phyloP scores from a whole-genome alignment of 2,113 vertebrate genomes.

The Indri indri region DNA sequence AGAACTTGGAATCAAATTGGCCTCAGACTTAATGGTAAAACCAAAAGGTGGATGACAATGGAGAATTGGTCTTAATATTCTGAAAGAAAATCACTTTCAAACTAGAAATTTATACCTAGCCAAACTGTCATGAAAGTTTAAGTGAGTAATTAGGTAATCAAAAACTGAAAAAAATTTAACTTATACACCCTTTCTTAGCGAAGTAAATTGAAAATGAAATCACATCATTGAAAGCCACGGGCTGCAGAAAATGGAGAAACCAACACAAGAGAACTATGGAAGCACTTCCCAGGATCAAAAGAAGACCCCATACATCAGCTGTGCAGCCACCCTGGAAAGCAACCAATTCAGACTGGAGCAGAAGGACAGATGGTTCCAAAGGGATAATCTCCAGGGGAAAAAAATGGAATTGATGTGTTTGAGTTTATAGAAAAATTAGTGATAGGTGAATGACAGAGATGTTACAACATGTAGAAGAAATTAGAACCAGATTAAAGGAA shows the following conservation, averaged over 20 bases:
- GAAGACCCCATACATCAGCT: not conserved
- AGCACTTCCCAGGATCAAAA: not conserved
- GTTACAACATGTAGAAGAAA: not conserved
- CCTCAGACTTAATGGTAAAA: not conserved
- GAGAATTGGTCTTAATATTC: not conserved
- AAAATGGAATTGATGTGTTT: not conserved
- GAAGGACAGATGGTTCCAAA: not conserved
- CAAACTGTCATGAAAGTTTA: not conserved
- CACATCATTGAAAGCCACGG: not conserved
- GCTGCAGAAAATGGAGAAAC: not conserved
- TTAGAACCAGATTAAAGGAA: not conserved
- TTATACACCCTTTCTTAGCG: not conserved
- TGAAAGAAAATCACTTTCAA: conserved; percentile 19
- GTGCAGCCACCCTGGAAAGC: not conserved
- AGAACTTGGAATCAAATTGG: not conserved
- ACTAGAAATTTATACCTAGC: conserved; percentile 16
- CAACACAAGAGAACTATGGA: not conserved
- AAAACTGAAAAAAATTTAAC: not conserved
- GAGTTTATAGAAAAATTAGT: not conserved
- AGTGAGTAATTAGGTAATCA: not conserved
- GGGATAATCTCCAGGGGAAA: not conserved
- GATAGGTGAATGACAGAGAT: not conserved
- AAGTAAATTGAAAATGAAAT: not conserved
- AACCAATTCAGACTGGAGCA: not conserved
- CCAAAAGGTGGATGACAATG: not conserved